Base-by-base conservation (phyloP, 2,113 vertebrate species). In the Panthera tigris region DNA sequence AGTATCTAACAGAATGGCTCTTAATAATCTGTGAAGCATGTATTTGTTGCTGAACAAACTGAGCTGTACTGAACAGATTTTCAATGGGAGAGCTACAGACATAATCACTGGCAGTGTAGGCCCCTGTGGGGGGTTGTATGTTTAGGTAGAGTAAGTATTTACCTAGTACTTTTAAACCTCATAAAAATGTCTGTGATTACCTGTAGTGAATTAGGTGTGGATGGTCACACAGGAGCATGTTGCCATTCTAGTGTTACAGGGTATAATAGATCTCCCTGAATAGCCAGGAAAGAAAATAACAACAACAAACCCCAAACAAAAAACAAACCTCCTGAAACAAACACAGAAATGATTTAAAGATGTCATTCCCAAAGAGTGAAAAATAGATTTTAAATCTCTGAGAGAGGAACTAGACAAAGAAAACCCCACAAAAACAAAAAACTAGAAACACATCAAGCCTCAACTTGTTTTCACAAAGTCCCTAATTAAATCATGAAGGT, bases 391-490 rank as follows among this genome's bases (percentile, higher is more conserved):
- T 31, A 95, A 90, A 96, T 91, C 33, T 13, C 48, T 11, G 4
- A 94, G 65, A 69, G 87, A 92, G 23, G 10, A 94, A 69, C 48
- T 57, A 94, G 29, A 94, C 15, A 5, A 12, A 68, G 52, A 82
- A 83, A 3, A 16, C 29, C 14, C 7, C 69, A 92, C 21, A 65
- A 65, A 65, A 65, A 65, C 4, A 65, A 29, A 65, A 29, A 48
- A 45, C 3, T 4, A 36, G 50, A 96, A 88, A 80, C 52, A 19
- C 27, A 55, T n/a, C 45, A 83, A 83, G 66, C n/a, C 61, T 95
- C 68, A 95, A 50, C 86, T 85, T 96, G 63, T 94, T 91, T 95
- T 74, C 66, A 93, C 33, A 95, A 96, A 95, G 79, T 80, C 50
- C 23, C 21, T 84, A 95, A 93, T 89, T 86, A 94, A 93, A 86